Evolutionary conservation across 2,113 vertebrate species (phyloP).

Genomic region (Dermatemys mawii): DNA sequence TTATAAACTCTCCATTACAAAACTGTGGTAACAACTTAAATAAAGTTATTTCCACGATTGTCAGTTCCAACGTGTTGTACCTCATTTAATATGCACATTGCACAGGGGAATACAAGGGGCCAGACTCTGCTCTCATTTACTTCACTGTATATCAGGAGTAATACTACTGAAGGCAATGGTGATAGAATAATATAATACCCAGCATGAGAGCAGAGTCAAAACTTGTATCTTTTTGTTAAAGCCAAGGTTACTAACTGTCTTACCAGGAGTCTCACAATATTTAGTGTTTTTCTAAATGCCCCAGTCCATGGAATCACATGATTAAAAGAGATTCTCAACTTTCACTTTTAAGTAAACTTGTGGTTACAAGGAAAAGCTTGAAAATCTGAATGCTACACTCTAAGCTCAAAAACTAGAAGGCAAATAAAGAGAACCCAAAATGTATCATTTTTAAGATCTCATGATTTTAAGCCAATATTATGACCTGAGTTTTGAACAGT

Average conservation of each 20-base stretch:
- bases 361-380: neutral
- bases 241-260: neutral
- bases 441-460: neutral
- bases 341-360: neutral
- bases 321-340: neutral
- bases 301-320: neutral
- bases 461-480: neutral
- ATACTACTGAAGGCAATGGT: neutral
- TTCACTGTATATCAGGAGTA: neutral
- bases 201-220: neutral
- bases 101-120: neutral
- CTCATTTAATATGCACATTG: neutral
- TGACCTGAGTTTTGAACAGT: neutral
- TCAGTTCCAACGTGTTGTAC: neutral
- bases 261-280: neutral
- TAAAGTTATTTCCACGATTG: fast-evolving
- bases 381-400: neutral
- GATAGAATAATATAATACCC: neutral
- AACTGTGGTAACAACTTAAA: neutral
- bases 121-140: neutral
- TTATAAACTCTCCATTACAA: neutral
- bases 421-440: neutral
- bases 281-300: neutral
- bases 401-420: neutral
- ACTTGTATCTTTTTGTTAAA: neutral